Conservation (phyloP, 64 coral and sea anemone species). For the Dendronephthya gigantea region DNA sequence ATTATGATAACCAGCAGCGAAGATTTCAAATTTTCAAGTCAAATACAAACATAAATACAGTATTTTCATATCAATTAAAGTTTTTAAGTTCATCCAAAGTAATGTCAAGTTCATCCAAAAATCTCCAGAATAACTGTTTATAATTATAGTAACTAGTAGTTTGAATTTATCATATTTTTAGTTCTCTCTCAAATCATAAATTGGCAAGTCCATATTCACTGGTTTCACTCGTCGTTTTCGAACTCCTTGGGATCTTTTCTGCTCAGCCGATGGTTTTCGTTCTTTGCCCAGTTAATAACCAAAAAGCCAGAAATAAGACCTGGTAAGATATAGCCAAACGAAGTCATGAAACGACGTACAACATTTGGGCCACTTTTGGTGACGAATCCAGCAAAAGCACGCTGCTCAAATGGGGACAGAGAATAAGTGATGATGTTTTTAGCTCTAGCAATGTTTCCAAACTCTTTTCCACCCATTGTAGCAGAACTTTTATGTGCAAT, state of each 20-base stretch:
- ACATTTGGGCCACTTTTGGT: conserved; percentile 55
- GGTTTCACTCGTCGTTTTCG: conserved; percentile 69
- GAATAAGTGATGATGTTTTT: conserved; percentile 85
- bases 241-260: conserved; percentile 95
- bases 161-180: too few relatives aligned
- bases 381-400: conserved; percentile 81
- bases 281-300: conserved; percentile 75
- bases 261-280: conserved; percentile 42
- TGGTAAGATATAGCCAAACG: conserved; percentile 75
- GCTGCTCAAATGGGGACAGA: conserved; percentile 97
- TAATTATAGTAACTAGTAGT: too few relatives aligned
- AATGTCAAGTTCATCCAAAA: too few relatives aligned
- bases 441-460: conserved; percentile 60
- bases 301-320: conserved; percentile 59
- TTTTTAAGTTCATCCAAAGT: too few relatives aligned
- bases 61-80: too few relatives aligned
- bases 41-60: too few relatives aligned
- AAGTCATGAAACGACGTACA: conserved; percentile 58
- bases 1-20: too few relatives aligned
- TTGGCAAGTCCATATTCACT: too few relatives aligned
- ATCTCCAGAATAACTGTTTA: too few relatives aligned
- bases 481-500: background rate
- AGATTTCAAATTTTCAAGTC: too few relatives aligned
- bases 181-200: too few relatives aligned
- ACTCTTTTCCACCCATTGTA: conserved; percentile 71